Conservation (phyloP, 1,140 invertebrate species). For the Armadillidium nasatum region DNA sequence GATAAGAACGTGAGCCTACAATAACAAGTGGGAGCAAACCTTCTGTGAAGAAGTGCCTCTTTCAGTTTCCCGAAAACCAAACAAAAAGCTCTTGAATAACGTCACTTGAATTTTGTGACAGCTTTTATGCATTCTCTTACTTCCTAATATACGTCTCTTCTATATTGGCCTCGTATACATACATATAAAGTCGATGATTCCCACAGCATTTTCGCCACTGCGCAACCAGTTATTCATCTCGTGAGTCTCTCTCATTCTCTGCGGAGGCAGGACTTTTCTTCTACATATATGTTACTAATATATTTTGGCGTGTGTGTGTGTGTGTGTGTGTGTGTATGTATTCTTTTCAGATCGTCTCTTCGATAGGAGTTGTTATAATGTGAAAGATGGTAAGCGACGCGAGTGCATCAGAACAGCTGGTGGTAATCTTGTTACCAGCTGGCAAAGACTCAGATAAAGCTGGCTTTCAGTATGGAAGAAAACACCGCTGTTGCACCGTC, state of each 20-base stretch:
- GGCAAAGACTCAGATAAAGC: slow-evolving; percentile 9
- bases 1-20: no score
- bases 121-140: no score
- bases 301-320: no score
- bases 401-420: background rate
- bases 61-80: no score
- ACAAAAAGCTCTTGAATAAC: no score
- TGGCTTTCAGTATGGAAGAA: background rate
- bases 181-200: background rate
- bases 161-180: no score
- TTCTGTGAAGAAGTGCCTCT: no score
- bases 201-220: background rate
- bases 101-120: no score
- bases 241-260: background rate
- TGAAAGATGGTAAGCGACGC: background rate
- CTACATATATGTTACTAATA: background rate
- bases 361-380: background rate
- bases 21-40: no score
- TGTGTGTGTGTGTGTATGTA: no score
- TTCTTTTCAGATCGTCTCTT: background rate
- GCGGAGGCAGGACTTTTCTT: background rate
- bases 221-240: background rate
- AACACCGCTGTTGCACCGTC: slow-evolving; percentile 7
- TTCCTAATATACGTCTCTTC: no score
- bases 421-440: slow-evolving; percentile 7